These are phyloP conservation scores for Apamea sordens DNA, from an alignment of 2,888 invertebrate genomes.

Conservation along the genomic window DNA sequence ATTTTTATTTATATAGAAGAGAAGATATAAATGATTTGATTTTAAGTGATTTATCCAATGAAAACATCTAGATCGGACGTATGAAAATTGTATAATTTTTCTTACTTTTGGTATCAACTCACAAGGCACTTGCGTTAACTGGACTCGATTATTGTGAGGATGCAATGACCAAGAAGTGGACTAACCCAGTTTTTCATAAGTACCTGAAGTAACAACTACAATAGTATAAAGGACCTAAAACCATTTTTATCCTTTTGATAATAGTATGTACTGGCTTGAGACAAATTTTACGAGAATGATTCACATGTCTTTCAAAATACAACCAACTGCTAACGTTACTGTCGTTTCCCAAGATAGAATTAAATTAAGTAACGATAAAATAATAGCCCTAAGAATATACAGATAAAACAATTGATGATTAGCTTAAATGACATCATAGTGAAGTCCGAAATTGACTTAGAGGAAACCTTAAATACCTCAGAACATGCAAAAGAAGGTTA, in stretches of 20 bases:
- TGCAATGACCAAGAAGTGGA: conserved; percentile 27
- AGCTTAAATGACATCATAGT: background rate
- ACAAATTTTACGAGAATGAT: background rate
- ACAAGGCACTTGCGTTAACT: conserved; percentile 14
- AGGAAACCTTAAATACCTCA: background rate
- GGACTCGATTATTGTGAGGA: conserved; percentile 4
- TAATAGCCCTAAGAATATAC: conserved; percentile 13
- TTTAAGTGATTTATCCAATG: background rate
- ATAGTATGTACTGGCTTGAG: background rate
- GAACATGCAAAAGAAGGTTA: conserved; percentile 3
- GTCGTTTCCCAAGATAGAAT: background rate
- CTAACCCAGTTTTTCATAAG: conserved; percentile 22
- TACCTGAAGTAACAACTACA: background rate
- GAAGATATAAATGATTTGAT: no score
- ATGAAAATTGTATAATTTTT: background rate
- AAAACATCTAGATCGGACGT: background rate
- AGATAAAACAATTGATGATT: background rate
- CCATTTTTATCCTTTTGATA: background rate
- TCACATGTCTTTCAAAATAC: background rate
- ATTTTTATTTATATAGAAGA: no score
- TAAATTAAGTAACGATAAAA: conserved; percentile 15
- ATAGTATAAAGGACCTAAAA: background rate
- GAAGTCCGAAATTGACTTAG: background rate
- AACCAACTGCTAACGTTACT: background rate
- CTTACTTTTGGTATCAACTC: background rate